Evolutionary conservation across 2,888 invertebrate species (phyloP).

Genomic region (Disparrhopalites patrizii): DNA sequence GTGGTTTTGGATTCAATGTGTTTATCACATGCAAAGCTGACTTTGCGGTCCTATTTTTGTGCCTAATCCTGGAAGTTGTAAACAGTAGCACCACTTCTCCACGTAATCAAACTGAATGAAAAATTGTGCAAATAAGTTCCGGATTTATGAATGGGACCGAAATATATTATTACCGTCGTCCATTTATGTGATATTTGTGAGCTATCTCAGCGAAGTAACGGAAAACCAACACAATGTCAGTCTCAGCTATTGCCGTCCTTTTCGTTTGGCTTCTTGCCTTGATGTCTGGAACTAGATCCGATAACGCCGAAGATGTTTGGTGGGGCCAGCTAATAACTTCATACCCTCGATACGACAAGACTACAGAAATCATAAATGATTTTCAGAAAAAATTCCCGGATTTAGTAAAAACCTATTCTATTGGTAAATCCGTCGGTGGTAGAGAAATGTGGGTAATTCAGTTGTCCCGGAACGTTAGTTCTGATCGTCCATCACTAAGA

Average conservation of each 20-base stretch:
- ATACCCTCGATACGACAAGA: conserved; percentile 68
- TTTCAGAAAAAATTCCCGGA: conserved; percentile 65
- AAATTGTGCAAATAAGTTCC: not conserved
- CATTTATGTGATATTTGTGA: not conserved
- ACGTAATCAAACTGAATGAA: not conserved
- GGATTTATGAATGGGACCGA: not conserved
- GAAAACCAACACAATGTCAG: not conserved
- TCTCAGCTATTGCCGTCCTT: not conserved
- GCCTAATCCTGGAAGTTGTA: too few species aligned
- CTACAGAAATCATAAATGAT: conserved; percentile 62
- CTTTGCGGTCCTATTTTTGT: too few species aligned
- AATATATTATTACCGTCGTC: not conserved
- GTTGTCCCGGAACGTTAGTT: conserved; percentile 62
- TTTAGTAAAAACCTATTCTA: conserved; percentile 65
- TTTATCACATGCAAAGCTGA: too few species aligned
- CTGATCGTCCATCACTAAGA: conserved; percentile 60
- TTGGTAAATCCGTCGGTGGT: conserved; percentile 80
- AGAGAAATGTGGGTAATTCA: conserved; percentile 77
- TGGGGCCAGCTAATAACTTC: conserved; percentile 38
- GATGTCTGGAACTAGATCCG: conserved; percentile 9
- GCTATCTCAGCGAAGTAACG: not conserved
- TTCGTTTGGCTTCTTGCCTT: conserved; percentile 25
- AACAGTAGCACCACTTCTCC: too few species aligned
- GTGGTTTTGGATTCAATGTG: too few species aligned
- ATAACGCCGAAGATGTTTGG: conserved; percentile 25